Evolutionary conservation across 2,113 vertebrate species (phyloP).

Genomic region (Melanerpes formicivorus): DNA sequence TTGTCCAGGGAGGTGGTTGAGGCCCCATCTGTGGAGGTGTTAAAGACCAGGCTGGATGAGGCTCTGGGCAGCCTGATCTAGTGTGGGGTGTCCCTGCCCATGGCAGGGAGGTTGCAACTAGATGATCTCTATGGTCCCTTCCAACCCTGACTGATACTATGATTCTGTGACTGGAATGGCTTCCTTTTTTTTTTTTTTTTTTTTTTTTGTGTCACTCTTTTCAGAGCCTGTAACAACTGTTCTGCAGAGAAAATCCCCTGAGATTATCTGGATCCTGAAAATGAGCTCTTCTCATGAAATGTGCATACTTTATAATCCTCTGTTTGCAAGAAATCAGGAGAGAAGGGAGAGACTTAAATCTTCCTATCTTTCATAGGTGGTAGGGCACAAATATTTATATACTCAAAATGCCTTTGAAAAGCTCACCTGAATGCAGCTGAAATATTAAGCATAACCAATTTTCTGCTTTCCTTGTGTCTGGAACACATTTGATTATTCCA

Average conservation of each 20-base stretch:
- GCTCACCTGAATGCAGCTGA: constrained; percentile 2
- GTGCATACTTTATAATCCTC: neutral
- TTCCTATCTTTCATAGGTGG: neutral
- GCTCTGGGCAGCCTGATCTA: too few relatives aligned
- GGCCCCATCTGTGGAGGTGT: too few relatives aligned
- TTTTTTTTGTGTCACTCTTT: neutral
- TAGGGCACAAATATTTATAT: neutral
- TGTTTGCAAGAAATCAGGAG: neutral
- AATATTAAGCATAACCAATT: constrained; percentile 4
- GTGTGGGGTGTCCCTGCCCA: too few relatives aligned
- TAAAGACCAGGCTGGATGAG: too few relatives aligned
- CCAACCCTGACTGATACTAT: too few relatives aligned
- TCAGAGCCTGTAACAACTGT: neutral
- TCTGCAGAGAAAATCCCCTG: neutral
- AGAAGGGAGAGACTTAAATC: neutral
- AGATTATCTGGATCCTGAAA: constrained; percentile 2
- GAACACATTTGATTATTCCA: constrained; percentile 24
- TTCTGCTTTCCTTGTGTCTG: constrained; percentile 20
- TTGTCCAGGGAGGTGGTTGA: too few relatives aligned
- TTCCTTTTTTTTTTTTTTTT: neutral
- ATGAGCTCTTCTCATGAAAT: neutral
- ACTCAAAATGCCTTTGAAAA: neutral
- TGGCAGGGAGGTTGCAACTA: too few relatives aligned
- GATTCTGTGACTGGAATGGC: neutral
- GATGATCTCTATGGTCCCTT: too few relatives aligned